Evolutionary conservation across 2,888 invertebrate genomes (phyloP), one percentile per base, ranked within the genome.

Genomic region (Microctonus aethiopoides): DNA sequence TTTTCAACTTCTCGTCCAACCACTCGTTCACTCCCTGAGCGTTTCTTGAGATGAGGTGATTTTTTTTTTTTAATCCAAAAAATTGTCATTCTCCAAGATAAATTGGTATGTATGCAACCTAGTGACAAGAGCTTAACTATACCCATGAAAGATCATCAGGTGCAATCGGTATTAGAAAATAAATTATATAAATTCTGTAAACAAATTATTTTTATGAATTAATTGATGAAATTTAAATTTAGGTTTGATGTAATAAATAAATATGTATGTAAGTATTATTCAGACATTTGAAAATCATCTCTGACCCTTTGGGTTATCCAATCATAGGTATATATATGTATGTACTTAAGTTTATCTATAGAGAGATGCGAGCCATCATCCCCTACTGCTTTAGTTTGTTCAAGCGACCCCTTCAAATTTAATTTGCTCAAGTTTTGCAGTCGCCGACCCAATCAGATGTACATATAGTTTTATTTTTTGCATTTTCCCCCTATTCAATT

Each of bases 1-100:
- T 61, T 70, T 70, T 70, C 41, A 66, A 70, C 61, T 62, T 57
- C 62, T 64, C 39, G 29, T 46, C 64, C 29, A 51, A 51, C 32
- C 22, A 20, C 41, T 60, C 24, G 29, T 39, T 62, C 32, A 36
- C 54, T 65, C 39, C 32, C n/a, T 29, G 11, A 52, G 52, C 54
- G 39, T 26, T 57, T 59, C n/a, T 16, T 64, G n/a, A 54, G 36
- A 41, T 57, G 46, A 62, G 22, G 26, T 32, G 24, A 1, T 56
- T 24, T 26, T 36, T 22, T 34, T 59, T 59, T 32, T 62, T 68
- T 11, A 16, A 46, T 22, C 16, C 16, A 22, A 51, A 64, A 32
- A 46, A 62, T 46, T 13, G 11, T 13, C 24, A 60, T 39, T n/a
- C 39, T 6, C 32, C 57, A 57, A 32, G 32, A 57, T 29, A 57